Evolutionary conservation across 1,140 invertebrate species (phyloP), one percentile per base, ranked within the genome.

Genomic region (Micrasema minimum): DNA sequence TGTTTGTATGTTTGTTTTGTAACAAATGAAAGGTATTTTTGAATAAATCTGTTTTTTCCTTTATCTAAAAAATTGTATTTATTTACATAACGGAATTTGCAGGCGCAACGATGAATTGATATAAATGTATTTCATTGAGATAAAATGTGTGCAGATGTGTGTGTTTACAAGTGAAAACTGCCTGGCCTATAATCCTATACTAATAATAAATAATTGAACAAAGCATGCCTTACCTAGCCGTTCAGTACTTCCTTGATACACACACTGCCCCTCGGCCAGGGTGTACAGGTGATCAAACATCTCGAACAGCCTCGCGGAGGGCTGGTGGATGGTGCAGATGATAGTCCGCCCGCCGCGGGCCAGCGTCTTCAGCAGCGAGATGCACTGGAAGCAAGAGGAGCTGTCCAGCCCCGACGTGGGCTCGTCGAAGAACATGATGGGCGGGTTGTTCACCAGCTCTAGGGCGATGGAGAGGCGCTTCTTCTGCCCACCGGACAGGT

Each of bases 261-360:
- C 92, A 79, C 96, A 98, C 78, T 96, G 92, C 0, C 97, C 97
- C 76, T 97, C 94, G 12, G 95, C 92, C 35, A 99, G 80, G 2
- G 96, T 95, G 79, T 98, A 98, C 41, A 98, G 83, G 82, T 96
- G 92, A 80, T 99, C 96, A 80, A 99, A 99, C 92, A 96, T 97
- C 80, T 98, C 95, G 78, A 99, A 99, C 23, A 98, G 84, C 76
- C 96, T 90, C 10, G 96, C 96, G 41, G 94, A 96, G 0, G 97
- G 97, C 79, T 99, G 97, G 85, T 99, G 97, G 75, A 99, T 98
- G 2, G 96, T 99, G 78, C 96, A 98, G 67, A 99, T 95, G 61
- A 99, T 96, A 0, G 96, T 97, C 69, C 96, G 87, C 0, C 96
- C 96, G 31, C 94, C 95, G 22, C 91, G 87, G 0, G 96, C 94